A percentile compares a stretch with the other conserved stretches of the same genome.
Conservation (phyloP, 2,888 invertebrate genomes). For the Drosophila barbarae region DNA sequence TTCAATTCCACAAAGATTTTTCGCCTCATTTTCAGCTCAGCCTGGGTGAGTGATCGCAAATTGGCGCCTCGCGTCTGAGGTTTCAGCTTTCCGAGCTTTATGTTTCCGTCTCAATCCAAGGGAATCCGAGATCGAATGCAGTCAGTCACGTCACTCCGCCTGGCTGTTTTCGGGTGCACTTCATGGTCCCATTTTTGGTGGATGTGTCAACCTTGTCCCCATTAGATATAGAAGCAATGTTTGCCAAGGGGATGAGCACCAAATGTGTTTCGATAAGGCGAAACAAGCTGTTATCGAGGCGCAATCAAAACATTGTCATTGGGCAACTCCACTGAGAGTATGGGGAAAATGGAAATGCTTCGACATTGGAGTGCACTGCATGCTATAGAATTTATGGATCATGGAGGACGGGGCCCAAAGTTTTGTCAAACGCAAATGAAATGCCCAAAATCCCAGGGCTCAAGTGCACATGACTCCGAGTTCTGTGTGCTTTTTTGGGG, state of each 20-base stretch:
- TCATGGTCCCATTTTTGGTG: constrained; percentile 44
- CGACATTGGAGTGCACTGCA: constrained; percentile 49
- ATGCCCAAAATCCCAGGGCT: constrained; percentile 35
- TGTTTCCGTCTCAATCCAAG: constrained; percentile 43
- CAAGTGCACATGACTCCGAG: constrained; percentile 64
- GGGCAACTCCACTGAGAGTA: constrained; percentile 28
- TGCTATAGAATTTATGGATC: constrained; percentile 33
- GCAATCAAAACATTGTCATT: constrained; percentile 60
- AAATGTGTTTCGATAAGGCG: constrained; percentile 56
- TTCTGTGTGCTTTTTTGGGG: constrained; percentile 15
- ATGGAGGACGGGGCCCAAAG: constrained; percentile 9
- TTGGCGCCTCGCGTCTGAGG: constrained; percentile 50
- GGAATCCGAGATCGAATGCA: constrained; percentile 38
- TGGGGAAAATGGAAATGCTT: constrained; percentile 14
- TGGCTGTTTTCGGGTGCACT: constrained; percentile 42
- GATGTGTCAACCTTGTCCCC: constrained; percentile 66
- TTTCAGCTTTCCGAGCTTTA: constrained; percentile 43
- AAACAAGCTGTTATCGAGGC: constrained; percentile 56
- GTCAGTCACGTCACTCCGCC: background rate
- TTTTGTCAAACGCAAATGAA: constrained; percentile 30
- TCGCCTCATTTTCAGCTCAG: background rate
- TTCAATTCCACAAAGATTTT: constrained; percentile 14
- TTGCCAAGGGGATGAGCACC: constrained; percentile 52
- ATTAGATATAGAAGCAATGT: constrained; percentile 47
- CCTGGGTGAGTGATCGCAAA: background rate